Evolutionary conservation across 2,888 invertebrate species (phyloP).

Genomic region (Sinotaia quadrata): DNA sequence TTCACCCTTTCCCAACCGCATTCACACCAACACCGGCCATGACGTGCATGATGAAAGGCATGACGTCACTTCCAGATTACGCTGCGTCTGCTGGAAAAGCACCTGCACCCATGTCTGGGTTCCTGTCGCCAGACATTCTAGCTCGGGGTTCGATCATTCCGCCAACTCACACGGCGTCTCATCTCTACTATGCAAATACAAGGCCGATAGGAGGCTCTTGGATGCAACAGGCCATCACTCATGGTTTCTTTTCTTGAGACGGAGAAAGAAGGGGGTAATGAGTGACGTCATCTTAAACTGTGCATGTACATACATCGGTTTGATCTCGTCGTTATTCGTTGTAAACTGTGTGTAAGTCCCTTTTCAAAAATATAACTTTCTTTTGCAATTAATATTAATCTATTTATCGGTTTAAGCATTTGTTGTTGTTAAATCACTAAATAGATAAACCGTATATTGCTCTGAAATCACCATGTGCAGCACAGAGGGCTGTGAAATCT

Average conservation of each 20-base stretch:
- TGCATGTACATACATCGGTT: too few relatives aligned
- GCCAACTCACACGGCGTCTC: constrained; percentile 1
- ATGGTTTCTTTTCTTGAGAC: neutral
- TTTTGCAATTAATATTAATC: too few relatives aligned
- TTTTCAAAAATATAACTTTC: too few relatives aligned
- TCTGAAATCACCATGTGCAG: too few relatives aligned
- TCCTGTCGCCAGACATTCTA: constrained; percentile 12
- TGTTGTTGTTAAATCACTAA: too few relatives aligned
- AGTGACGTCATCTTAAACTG: too few relatives aligned
- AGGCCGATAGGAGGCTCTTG: neutral
- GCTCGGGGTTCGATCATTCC: constrained; percentile 13
- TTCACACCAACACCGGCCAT: neutral
- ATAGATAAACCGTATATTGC: too few relatives aligned
- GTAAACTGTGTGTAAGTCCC: too few relatives aligned
- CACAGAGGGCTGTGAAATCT: too few relatives aligned
- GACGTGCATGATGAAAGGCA: constrained; percentile 7
- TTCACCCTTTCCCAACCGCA: too few relatives aligned
- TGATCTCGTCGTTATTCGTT: too few relatives aligned
- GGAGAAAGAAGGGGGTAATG: neutral
- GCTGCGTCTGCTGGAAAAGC: neutral
- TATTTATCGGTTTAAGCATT: too few relatives aligned
- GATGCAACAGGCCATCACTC: neutral
- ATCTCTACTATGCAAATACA: neutral
- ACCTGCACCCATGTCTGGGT: constrained; percentile 7
- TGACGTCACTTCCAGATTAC: constrained; percentile 14